Conservation (phyloP, 2,113 vertebrate genomes). For the Silurus glanis region DNA sequence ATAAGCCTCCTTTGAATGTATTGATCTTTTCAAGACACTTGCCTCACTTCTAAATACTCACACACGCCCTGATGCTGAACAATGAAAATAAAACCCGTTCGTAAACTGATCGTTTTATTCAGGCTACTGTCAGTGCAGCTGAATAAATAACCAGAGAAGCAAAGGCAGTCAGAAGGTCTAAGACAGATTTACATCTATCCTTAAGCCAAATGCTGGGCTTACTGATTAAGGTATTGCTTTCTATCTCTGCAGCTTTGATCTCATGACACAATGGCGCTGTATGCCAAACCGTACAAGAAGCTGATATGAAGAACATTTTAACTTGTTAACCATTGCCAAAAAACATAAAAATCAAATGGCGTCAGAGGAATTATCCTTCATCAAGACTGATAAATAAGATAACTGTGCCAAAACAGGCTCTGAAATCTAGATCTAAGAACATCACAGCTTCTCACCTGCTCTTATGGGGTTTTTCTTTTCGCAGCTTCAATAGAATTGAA, state of each 20-base stretch:
- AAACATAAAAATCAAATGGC: conserved; percentile 6
- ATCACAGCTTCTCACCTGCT: background rate
- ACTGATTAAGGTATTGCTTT: conserved; percentile 18
- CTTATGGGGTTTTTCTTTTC: background rate
- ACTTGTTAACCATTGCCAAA: background rate
- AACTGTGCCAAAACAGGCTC: background rate
- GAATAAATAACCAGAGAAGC: conserved; percentile 5
- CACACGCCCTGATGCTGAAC: background rate
- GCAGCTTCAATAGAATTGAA: background rate
- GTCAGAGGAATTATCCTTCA: background rate
- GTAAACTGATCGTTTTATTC: background rate
- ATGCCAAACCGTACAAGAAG: conserved; percentile 28
- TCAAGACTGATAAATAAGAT: conserved; percentile 10
- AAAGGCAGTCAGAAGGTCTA: background rate
- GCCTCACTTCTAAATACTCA: background rate
- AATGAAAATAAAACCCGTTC: background rate
- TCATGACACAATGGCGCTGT: background rate
- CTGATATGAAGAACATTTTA: conserved; percentile 9
- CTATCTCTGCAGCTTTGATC: conserved; percentile 32
- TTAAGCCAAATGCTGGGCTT: conserved; percentile 16
- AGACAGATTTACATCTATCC: conserved; percentile 20
- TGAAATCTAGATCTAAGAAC: conserved; percentile 4
- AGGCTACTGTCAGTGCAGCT: background rate
- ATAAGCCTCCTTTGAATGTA: background rate
- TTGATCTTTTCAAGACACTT: background rate